Evolutionary conservation across 1,140 invertebrate species (phyloP).

Genomic region (Drosophila subobscura): DNA sequence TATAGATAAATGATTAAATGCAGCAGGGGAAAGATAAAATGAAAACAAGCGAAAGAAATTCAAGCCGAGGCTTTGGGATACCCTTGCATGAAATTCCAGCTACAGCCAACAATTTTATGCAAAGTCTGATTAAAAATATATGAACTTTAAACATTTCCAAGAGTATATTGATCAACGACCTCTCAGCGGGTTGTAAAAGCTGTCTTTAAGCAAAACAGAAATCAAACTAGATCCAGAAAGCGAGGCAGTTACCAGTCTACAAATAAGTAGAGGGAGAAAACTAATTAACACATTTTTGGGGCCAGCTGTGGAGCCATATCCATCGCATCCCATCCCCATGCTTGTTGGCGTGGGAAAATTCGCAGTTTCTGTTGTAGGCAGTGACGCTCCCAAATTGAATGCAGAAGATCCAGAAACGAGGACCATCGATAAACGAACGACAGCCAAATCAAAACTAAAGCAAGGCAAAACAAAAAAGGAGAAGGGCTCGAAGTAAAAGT

Average conservation of each 20-base stretch:
- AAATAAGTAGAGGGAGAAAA: slow-evolving; percentile 16
- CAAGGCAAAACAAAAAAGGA: slow-evolving; percentile 28
- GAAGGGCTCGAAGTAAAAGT: slow-evolving; percentile 49
- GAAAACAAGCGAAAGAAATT: slow-evolving; percentile 28
- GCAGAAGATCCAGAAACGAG: slow-evolving; percentile 46
- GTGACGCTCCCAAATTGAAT: slow-evolving; percentile 78
- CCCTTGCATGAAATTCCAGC: background rate
- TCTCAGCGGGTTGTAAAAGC: no score
- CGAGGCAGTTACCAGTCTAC: background rate
- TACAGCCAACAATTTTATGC: background rate
- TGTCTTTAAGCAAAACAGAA: background rate
- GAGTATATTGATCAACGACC: no score
- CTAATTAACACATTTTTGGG: slow-evolving; percentile 76
- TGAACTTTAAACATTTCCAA: no score
- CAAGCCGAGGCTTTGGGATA: background rate
- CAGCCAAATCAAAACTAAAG: slow-evolving; percentile 77
- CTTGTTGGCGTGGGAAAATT: slow-evolving; percentile 65
- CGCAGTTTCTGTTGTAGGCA: slow-evolving; percentile 63
- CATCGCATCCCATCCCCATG: slow-evolving; percentile 38
- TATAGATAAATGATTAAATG: slow-evolving; percentile 37
- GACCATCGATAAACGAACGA: slow-evolving; percentile 70
- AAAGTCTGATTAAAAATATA: no score
- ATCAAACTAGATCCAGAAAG: background rate
- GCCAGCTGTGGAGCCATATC: slow-evolving; percentile 38
- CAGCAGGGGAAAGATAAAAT: slow-evolving; percentile 28